These are phyloP conservation scores for Sminthopsis crassicaudata DNA, from an alignment of 2,113 vertebrate species.

Conservation along the genomic window DNA sequence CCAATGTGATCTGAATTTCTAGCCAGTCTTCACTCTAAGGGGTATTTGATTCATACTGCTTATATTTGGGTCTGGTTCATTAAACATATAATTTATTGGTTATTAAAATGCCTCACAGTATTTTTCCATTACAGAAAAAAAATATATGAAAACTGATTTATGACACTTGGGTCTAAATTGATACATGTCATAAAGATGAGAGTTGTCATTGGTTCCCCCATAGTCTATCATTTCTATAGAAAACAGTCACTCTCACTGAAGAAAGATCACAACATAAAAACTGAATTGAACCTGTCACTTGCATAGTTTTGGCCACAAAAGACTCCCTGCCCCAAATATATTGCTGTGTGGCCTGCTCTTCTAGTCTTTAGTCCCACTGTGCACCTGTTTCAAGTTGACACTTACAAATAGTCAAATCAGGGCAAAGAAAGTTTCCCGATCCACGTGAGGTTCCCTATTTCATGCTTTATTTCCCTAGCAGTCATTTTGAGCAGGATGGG, in stretches of 20 bases:
- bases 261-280: slow-evolving; percentile 57
- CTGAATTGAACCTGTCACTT: slow-evolving; percentile 59
- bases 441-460: slow-evolving; percentile 52
- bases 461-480: slow-evolving; percentile 68
- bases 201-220: slow-evolving; percentile 73
- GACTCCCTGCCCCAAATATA: slow-evolving; percentile 42
- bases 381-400: slow-evolving; percentile 28
- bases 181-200: slow-evolving; percentile 71
- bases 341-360: slow-evolving; percentile 26
- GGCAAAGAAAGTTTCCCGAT: slow-evolving; percentile 49
- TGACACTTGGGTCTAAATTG: slow-evolving; percentile 67
- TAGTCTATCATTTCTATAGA: slow-evolving; percentile 53
- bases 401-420: slow-evolving; percentile 58
- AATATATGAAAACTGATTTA: slow-evolving; percentile 68
- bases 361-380: slow-evolving; percentile 36
- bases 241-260: slow-evolving; percentile 64
- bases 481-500: slow-evolving; percentile 53
- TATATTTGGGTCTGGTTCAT: slow-evolving; percentile 73
- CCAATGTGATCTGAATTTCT: slow-evolving; percentile 66
- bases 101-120: slow-evolving; percentile 71
- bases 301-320: slow-evolving; percentile 54
- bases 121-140: slow-evolving; percentile 70
- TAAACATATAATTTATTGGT: slow-evolving; percentile 76
- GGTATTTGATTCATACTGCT: slow-evolving; percentile 61
- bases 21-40: slow-evolving; percentile 45